Percentiles rank a stretch among this genome's conserved stretches.
Conservation (phyloP, 2,888 invertebrate genomes). For the Drosophila eohydei region DNA sequence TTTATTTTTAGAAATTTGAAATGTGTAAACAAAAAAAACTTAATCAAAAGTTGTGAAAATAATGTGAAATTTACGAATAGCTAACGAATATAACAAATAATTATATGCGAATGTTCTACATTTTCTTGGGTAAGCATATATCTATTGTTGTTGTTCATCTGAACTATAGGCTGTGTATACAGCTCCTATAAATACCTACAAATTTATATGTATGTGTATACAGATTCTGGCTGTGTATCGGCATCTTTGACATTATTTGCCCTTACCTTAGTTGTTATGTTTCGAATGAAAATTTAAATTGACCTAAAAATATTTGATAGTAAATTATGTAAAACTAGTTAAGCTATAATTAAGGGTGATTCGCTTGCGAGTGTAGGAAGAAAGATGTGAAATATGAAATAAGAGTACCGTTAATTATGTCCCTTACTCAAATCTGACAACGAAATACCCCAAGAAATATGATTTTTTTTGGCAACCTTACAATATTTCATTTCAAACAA, state of each 20-base stretch:
- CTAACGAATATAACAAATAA: slow-evolving; percentile 4
- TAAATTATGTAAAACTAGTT: slow-evolving; percentile 17
- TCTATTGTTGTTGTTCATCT: slow-evolving; percentile 35
- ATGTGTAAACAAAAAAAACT: slow-evolving; percentile 9
- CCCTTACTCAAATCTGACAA: neutral
- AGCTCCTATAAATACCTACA: slow-evolving; percentile 21
- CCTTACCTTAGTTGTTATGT: slow-evolving; percentile 34
- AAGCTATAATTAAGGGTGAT: slow-evolving; percentile 5
- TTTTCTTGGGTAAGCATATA: slow-evolving; percentile 25
- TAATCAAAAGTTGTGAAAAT: slow-evolving; percentile 26
- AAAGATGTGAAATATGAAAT: neutral
- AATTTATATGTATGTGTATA: slow-evolving; percentile 13
- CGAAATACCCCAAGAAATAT: neutral
- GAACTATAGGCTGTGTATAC: slow-evolving; percentile 11
- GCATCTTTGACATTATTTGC: slow-evolving; percentile 35
- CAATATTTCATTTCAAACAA: slow-evolving; percentile 5
- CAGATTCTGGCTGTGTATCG: slow-evolving; percentile 22
- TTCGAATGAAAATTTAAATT: slow-evolving; percentile 30
- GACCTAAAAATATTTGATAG: slow-evolving; percentile 18
- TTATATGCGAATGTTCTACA: slow-evolving; percentile 1
- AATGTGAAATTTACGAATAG: slow-evolving; percentile 38
- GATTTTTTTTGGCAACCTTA: neutral
- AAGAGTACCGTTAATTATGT: neutral
- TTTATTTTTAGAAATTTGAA: slow-evolving; percentile 8
- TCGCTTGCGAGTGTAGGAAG: neutral